Evolutionary conservation across 2,797 vertebrate species (phyloP), one percentile per base, ranked within the genome.

Genomic region (Lutjanus campechanus): DNA sequence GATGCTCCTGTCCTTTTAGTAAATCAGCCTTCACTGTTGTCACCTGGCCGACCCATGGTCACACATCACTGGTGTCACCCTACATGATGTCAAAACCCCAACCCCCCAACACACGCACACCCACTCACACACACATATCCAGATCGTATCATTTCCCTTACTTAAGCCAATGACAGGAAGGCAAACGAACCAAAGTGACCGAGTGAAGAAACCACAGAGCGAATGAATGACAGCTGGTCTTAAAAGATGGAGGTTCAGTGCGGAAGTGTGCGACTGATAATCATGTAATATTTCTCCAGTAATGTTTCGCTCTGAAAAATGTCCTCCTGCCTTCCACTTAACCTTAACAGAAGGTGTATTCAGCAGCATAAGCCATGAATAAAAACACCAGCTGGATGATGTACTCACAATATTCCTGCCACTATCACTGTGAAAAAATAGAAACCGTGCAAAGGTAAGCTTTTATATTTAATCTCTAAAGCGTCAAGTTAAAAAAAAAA

Each of bases 1-100:
- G 97, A 97, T 97, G 97, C 97, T 96, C 96, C 96, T 97, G 97
- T 98, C 97, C 97, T 97, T 96, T 97, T 97, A 98, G 97, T 98
- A 98, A 99, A 96, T 97, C 94, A 97, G 96, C 96, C 96, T 97
- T 98, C 97, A 96, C 95, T 95, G 95, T 96, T 97, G 97, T 97
- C 97, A 98, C 96, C 92, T 91, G 86, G 83, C 66, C 78, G 79
- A 91, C 91, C 89, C 83, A 81, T 63, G 79, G 92, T 89, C 91
- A 92, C 93, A 91, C 91, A 97, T 98, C 97, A 96, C 96, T 93
- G 95, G 95, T 97, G 97, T 98, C 97, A 97, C 95, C 88, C 82
- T 85, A 78, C 85, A 86, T 82, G 88, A 92, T 90, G 82, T 88
- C 76, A 85, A 85, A 79, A 53, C 53, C 95, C 95, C 94, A 91